Conservation (phyloP, 2,113 vertebrate genomes). For the Ameiurus melas region DNA sequence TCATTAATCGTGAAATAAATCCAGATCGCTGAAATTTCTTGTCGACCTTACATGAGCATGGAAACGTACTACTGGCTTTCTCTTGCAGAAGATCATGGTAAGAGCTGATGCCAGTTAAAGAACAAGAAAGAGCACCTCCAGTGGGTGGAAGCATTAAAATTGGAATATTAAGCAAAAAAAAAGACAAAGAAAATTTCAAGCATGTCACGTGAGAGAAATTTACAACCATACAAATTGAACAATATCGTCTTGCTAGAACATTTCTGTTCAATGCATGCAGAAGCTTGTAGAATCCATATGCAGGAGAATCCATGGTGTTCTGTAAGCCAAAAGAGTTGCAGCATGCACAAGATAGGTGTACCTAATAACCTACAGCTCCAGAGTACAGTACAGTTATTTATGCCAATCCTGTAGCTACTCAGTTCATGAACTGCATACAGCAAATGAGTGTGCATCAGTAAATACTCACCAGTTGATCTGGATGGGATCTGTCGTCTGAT, state of each 20-base stretch:
- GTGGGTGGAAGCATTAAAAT: neutral
- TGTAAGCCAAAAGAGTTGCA: neutral
- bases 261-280: neutral
- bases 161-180: neutral
- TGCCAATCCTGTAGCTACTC: neutral
- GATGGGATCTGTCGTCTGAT: constrained; percentile 46
- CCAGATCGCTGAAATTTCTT: neutral
- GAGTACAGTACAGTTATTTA: neutral
- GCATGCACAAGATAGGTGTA: neutral
- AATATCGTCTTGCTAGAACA: neutral
- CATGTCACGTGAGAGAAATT: neutral
- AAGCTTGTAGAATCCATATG: neutral
- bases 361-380: neutral
- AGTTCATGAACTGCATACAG: neutral
- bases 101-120: neutral
- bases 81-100: neutral
- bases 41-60: neutral
- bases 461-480: constrained; percentile 70
- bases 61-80: neutral
- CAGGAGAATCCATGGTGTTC: neutral
- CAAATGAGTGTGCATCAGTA: neutral
- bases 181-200: neutral
- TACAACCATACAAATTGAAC: neutral
- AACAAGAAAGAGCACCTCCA: neutral
- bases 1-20: neutral